Base-by-base conservation (phyloP, 2,888 invertebrate genomes). In the Cerastis rubricosa region DNA sequence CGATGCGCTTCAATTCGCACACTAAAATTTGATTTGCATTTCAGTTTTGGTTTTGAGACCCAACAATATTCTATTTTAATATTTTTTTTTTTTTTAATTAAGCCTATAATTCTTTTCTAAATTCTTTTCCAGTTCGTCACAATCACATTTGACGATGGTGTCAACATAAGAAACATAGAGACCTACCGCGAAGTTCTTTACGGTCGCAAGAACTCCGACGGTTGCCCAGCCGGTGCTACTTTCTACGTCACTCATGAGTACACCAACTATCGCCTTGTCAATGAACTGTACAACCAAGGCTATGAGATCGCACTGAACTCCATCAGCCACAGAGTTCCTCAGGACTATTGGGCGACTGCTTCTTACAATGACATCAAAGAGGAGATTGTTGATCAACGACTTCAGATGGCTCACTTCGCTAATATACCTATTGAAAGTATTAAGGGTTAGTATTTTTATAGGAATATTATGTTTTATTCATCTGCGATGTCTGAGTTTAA, bases 241-340 rank as follows among this genome's bases (percentile, higher is more conserved):
- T 98, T 98, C 93, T 98, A 97, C 91, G 96, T 98, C 51, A 97
- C 97, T 54, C 98, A 98, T 88, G 97, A 98, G 83, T 98, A 98
- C 91, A 98, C 98, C 0, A 97, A 98, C 92, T 98, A 98, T 88
- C 92, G 94, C 8, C 87, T 96, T 25, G 95, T 98, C 5, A 97
- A 98, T 87, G 96, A 97, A 71, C 94, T 98, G 1, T 97, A 97
- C 89, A 95, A 94, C 77, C 79, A 80, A 2, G 96, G 98, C 0
- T 97, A 97, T 82, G 98, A 98, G 92, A 97, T 98, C 3, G 98
- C 97, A 0, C 94, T 98, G 1, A 98, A 98, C 91, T 98, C 98
- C 7, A 97, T 98, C 49, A 97, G 97, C 1, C 98, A 98, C 84
- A 94, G 94, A 59, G 93, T 95, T 2, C 94, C 96, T 11, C 96